Percentiles rank a stretch among this genome's conserved stretches.
Evolutionary conservation across 2,113 vertebrate genomes (phyloP).

Genomic region (Zapus hudsonius): DNA sequence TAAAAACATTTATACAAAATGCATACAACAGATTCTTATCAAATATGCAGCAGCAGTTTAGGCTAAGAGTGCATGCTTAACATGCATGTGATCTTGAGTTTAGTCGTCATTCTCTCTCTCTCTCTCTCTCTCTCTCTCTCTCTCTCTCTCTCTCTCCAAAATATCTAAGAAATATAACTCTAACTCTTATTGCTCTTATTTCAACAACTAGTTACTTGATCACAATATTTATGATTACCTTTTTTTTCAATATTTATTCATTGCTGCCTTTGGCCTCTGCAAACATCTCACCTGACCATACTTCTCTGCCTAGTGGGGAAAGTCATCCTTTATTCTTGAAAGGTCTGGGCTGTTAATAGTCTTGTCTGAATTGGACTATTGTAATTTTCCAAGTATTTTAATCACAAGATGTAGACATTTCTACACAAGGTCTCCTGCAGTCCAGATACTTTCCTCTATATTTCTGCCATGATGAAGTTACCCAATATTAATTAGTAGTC

Average conservation of each 20-base stretch:
- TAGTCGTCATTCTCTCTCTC: too few relatives aligned
- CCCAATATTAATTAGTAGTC: neutral
- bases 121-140: too few relatives aligned
- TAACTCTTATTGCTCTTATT: neutral
- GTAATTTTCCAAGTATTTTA: neutral
- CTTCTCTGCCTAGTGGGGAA: neutral
- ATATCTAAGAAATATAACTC: neutral
- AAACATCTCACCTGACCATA: neutral
- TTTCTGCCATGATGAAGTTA: neutral
- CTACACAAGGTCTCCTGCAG: neutral
- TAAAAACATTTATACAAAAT: neutral
- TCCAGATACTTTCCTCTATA: neutral
- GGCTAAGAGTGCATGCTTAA: too few relatives aligned
- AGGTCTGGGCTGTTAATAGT: neutral
- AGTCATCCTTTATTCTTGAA: neutral
- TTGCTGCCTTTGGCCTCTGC: neutral
- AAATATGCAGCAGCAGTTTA: neutral
- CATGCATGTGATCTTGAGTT: neutral
- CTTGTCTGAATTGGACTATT: neutral
- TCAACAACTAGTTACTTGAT: neutral
- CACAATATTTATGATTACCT: neutral
- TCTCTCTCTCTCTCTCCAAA: neutral
- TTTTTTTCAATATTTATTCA: neutral
- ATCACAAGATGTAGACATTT: neutral
- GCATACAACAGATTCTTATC: neutral